Evolutionary conservation across 2,888 invertebrate species (phyloP).

Genomic region (Nomada fabriciana): DNA sequence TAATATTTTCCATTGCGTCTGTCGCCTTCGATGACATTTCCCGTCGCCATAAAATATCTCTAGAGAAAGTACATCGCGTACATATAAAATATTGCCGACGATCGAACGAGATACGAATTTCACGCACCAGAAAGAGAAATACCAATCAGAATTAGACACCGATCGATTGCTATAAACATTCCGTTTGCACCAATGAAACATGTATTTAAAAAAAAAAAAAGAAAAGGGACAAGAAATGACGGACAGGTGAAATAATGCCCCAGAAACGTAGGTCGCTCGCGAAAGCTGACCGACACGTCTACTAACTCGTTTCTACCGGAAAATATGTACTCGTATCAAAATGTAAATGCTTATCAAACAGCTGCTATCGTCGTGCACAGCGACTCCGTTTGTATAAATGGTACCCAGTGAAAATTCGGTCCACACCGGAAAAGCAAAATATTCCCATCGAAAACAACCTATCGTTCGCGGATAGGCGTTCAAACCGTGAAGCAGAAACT

Average conservation of each 20-base stretch:
- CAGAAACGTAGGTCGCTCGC: slow-evolving; percentile 60
- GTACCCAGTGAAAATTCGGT: slow-evolving; percentile 61
- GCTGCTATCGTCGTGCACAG: slow-evolving; percentile 2
- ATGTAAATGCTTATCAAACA: slow-evolving; percentile 67
- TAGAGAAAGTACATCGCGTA: background rate
- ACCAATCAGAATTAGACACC: background rate
- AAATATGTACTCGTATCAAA: slow-evolving; percentile 66
- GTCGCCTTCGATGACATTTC: slow-evolving; percentile 19
- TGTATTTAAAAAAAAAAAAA: background rate
- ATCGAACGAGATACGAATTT: background rate
- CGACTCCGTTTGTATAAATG: slow-evolving; percentile 53
- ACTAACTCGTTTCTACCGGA: slow-evolving; percentile 30
- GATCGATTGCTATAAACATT: background rate
- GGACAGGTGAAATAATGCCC: slow-evolving; percentile 71
- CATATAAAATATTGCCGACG: background rate
- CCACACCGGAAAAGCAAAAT: slow-evolving; percentile 23
- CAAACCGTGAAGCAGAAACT: slow-evolving; percentile 38
- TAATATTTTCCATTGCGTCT: slow-evolving; percentile 3
- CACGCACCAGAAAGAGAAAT: background rate
- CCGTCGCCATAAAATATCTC: background rate
- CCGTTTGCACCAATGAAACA: background rate
- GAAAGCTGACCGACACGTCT: slow-evolving; percentile 40
- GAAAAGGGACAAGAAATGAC: slow-evolving; percentile 33
- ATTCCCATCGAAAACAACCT: slow-evolving; percentile 55
- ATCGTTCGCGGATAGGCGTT: slow-evolving; percentile 49